Conservation (phyloP, 2,113 vertebrate species). For the Tupaia tana region DNA sequence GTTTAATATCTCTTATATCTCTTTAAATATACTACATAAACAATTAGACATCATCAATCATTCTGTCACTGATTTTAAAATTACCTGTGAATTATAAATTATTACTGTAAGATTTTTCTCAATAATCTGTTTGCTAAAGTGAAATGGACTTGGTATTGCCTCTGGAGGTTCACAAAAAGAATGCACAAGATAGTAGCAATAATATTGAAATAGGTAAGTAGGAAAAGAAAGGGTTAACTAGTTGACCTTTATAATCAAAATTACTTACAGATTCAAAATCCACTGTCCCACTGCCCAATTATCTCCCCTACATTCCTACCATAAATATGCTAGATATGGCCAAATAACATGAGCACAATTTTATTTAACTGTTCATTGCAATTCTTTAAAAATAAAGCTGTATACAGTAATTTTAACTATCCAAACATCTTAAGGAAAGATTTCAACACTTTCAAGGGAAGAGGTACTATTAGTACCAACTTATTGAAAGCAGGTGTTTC, state of each 20-base stretch:
- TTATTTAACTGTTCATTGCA: background rate
- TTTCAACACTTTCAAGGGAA: background rate
- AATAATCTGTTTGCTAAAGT: slow-evolving; percentile 30
- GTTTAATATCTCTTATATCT: background rate
- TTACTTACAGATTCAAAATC: background rate
- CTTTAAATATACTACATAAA: background rate
- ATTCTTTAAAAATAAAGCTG: slow-evolving; percentile 5
- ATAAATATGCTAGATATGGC: background rate
- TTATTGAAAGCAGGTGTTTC: background rate
- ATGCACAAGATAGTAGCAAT: background rate
- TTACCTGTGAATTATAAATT: slow-evolving; percentile 17
- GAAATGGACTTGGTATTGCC: slow-evolving; percentile 29
- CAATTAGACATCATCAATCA: slow-evolving; percentile 39
- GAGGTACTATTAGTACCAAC: background rate
- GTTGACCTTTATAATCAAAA: background rate
- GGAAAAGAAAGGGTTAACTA: background rate
- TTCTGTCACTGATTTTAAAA: background rate
- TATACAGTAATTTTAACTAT: background rate
- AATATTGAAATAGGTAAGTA: background rate
- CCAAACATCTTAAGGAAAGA: background rate
- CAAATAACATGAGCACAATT: background rate
- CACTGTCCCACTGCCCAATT: background rate
- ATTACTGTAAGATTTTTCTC: slow-evolving; percentile 8
- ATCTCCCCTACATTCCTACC: background rate
- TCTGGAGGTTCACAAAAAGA: background rate